Base-by-base conservation (phyloP, 2,113 vertebrate species). In the Anolis sagrei region DNA sequence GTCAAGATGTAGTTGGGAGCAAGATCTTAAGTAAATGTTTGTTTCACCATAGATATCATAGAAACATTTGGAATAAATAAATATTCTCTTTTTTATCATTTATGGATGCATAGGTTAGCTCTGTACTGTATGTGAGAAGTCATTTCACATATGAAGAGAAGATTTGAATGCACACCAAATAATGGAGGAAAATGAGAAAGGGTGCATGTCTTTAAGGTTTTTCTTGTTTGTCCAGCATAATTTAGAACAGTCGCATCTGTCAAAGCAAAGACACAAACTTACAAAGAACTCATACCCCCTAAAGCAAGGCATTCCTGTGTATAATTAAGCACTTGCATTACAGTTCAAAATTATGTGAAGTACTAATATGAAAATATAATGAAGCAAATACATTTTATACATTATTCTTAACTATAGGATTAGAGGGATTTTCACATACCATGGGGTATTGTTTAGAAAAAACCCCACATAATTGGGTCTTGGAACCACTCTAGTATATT, bases 271-370 rank as follows among this genome's bases (percentile, higher is more conserved):
- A 81, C 76, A 85, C 49, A 21, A 74, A 51, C 39, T 80, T 32
- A 29, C 77, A 79, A 34, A 79, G 14, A 80, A n/a, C n/a, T 36
- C 39, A 80, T 86, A 74, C 13, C n/a, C 84, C 84, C 77, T 73
- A 58, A 36, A n/a, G 78, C 69, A 86, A 74, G 80, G 58, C 69
- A 86, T 80, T 81, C 70, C 58, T 86, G 58, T 81, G 58, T 80
- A 80, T 86, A 80, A 81, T 81, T 86, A 86, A 86, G 78, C 78
- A 74, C 84, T 81, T 86, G 74, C 78, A 81, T 86, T 86, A 81
- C 25, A 34, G 58, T 64, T 64, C 62, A n/a, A 81, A 86, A 74
- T 29, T 14, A 81, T 14, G 64, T 80, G 54, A 80, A 74, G 39
- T 80, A 74, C 78, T 81, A 80, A 81, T 86, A 80, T 86, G 69